These are phyloP conservation scores for Aphis craccivora DNA, from an alignment of 1,140 invertebrate species.

Conservation along the genomic window DNA sequence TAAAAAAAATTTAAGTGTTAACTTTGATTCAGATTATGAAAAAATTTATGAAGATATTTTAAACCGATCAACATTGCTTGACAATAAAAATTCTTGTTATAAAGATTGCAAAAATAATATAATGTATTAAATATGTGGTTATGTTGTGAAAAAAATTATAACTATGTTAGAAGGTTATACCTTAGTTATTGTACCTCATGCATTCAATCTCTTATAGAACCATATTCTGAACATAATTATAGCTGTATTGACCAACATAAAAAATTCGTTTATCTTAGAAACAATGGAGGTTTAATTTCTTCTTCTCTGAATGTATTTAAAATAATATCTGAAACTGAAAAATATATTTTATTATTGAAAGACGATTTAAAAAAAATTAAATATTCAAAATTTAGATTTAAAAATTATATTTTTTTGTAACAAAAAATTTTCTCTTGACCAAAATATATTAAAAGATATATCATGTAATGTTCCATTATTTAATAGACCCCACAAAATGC, in stretches of 20 bases:
- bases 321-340: not conserved
- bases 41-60: not conserved
- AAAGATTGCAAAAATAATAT: not conserved
- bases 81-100: not conserved
- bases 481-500: constrained; percentile 6
- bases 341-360: not conserved
- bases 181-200: not conserved
- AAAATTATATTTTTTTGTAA: not conserved
- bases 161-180: not conserved
- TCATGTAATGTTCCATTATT: not conserved
- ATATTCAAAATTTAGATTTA: constrained; percentile 18
- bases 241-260: not conserved
- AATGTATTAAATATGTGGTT: not conserved
- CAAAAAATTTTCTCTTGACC: not conserved
- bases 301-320: not conserved
- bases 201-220: not conserved
- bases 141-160: not conserved
- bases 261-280: not conserved
- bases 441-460: not conserved
- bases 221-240: not conserved
- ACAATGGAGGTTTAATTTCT: not conserved
- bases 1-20: not conserved
- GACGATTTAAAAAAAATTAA: not conserved
- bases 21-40: not conserved
- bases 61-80: not conserved